phyloP scores from a whole-genome alignment of 2,888 invertebrate species.

The Pandemis cinnamomeana region DNA sequence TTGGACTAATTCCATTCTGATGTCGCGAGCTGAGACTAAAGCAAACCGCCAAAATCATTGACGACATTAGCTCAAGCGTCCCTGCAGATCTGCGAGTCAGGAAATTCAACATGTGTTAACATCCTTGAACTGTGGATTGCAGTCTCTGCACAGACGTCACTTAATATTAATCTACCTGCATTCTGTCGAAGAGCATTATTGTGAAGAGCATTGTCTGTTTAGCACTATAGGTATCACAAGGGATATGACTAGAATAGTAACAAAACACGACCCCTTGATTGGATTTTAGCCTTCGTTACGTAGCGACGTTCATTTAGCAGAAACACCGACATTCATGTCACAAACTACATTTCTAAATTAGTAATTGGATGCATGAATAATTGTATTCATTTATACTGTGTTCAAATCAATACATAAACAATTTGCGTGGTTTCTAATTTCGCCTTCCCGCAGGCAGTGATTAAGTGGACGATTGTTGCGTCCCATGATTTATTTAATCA shows the following conservation, averaged over 20 bases:
- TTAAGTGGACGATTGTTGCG: constrained; percentile 70
- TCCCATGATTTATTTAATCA: constrained; percentile 70
- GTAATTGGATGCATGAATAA: constrained; percentile 19
- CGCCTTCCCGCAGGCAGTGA: constrained; percentile 63
- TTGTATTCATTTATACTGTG: constrained; percentile 27
- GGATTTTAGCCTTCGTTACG: not conserved
- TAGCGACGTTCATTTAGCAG: not conserved
- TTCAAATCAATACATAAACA: constrained; percentile 36
- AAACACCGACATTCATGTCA: not conserved
- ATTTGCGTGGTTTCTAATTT: constrained; percentile 38
- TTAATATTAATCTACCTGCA: constrained; percentile 44
- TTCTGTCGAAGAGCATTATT: constrained; percentile 39
- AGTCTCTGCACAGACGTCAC: constrained; percentile 47
- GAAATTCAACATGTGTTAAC: constrained; percentile 61
- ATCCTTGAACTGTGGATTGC: constrained; percentile 55
- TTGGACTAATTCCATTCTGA: constrained; percentile 7
- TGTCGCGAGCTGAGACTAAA: constrained; percentile 48
- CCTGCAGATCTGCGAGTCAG: constrained; percentile 59
- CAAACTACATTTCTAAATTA: constrained; percentile 21
- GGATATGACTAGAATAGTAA: not conserved
- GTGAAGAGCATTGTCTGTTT: constrained; percentile 35
- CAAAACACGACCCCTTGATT: constrained; percentile 4
- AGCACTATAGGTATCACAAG: constrained; percentile 8
- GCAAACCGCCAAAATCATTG: constrained; percentile 71
- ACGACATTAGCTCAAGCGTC: constrained; percentile 69